These are phyloP conservation scores for Agrilus biguttatus DNA, from an alignment of 2,888 invertebrate genomes.

Conservation along the genomic window DNA sequence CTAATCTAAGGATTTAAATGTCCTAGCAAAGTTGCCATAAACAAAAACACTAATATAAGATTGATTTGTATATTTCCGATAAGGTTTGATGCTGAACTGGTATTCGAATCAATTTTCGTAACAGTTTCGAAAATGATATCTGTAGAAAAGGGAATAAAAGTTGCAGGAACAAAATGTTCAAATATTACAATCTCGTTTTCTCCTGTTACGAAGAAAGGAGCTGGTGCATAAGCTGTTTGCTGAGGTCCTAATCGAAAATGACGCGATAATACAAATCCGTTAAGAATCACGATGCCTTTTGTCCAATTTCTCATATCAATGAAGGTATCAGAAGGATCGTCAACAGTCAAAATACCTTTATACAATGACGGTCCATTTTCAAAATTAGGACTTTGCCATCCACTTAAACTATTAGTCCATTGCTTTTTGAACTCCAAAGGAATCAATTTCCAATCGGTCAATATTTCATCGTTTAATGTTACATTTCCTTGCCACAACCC, in stretches of 20 bases:
- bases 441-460: slow-evolving; percentile 32
- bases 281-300: slow-evolving; percentile 69
- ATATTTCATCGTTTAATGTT: slow-evolving; percentile 25
- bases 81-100: too few relatives aligned
- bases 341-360: slow-evolving; percentile 30
- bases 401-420: slow-evolving; percentile 23
- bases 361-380: slow-evolving; percentile 39
- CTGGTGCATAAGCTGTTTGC: slow-evolving; percentile 67
- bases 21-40: too few relatives aligned
- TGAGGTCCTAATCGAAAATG: slow-evolving; percentile 76
- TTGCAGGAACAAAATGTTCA: slow-evolving; percentile 18
- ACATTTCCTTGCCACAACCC: slow-evolving; percentile 32
- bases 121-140: slow-evolving; percentile 12
- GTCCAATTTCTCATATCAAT: slow-evolving; percentile 61
- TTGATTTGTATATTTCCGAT: too few relatives aligned
- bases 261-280: slow-evolving; percentile 70
- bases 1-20: too few relatives aligned
- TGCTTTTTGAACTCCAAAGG: slow-evolving; percentile 37
- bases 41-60: too few relatives aligned
- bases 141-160: slow-evolving; percentile 13
- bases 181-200: slow-evolving; percentile 20
- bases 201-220: slow-evolving; percentile 47
- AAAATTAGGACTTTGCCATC: slow-evolving; percentile 14
- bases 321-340: slow-evolving; percentile 50
- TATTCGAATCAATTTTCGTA: not conserved